Conservation (phyloP, 2,888 invertebrate species). For the Papilio protenor region DNA sequence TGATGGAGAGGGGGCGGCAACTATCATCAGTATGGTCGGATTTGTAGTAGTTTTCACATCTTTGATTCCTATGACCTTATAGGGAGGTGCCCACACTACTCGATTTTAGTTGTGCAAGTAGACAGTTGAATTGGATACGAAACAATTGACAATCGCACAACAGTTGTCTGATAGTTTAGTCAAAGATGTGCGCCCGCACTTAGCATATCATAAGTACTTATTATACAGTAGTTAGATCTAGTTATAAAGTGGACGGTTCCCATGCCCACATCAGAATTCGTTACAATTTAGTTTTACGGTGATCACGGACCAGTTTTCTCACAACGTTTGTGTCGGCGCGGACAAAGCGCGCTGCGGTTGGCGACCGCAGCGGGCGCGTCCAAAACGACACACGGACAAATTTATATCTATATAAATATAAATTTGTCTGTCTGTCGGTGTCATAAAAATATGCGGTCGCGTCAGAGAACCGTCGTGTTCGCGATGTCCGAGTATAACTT, state of each 20-base stretch:
- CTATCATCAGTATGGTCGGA: too few species aligned
- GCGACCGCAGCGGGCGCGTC: conserved; percentile 61
- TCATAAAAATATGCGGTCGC: conserved; percentile 62
- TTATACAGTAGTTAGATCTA: conserved; percentile 14
- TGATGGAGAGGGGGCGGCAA: too few species aligned
- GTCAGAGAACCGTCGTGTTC: conserved; percentile 46
- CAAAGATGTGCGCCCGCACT: too few species aligned
- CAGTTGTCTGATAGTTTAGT: too few species aligned
- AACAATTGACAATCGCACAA: too few species aligned
- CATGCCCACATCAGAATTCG: conserved; percentile 25
- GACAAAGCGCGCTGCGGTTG: conserved; percentile 54
- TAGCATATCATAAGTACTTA: not conserved
- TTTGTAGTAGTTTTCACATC: too few species aligned
- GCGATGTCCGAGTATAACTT: conserved; percentile 36
- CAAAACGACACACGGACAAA: conserved; percentile 53
- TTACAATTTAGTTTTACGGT: conserved; percentile 42
- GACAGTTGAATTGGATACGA: too few species aligned
- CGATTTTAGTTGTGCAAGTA: too few species aligned
- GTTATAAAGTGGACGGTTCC: conserved; percentile 17
- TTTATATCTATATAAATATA: conserved; percentile 62
- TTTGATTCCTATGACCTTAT: too few species aligned
- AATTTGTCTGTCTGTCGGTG: conserved; percentile 55
- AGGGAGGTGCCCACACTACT: too few species aligned
- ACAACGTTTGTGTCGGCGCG: conserved; percentile 63
- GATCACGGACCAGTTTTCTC: conserved; percentile 53